Conservation (phyloP, 2,797 vertebrate genomes). For the Podarcis lilfordi region DNA sequence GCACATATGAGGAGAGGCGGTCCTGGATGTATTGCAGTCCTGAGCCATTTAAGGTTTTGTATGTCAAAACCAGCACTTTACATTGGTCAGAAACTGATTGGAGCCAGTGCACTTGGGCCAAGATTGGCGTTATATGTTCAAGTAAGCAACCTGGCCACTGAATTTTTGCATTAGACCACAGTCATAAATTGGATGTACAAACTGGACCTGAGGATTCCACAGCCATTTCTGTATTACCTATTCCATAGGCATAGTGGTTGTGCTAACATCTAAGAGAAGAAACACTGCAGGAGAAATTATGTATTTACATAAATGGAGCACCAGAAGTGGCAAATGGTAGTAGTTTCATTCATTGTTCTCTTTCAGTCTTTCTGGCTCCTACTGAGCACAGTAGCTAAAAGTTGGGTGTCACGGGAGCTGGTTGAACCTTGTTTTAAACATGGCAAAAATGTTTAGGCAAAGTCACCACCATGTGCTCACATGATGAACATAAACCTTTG, state of each 20-base stretch:
- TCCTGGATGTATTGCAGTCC: too few species aligned
- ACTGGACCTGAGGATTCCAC: background rate
- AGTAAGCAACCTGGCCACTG: too few species aligned
- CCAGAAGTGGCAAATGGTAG: too few species aligned
- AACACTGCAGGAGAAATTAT: background rate
- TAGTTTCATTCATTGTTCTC: background rate
- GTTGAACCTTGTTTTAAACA: background rate
- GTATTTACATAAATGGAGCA: background rate
- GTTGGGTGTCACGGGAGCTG: background rate
- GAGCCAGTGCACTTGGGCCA: too few species aligned
- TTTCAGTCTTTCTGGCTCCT: background rate
- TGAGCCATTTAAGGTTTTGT: too few species aligned
- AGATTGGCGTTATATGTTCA: too few species aligned
- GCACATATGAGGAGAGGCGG: too few species aligned
- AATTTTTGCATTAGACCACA: too few species aligned
- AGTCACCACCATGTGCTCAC: background rate
- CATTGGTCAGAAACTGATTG: too few species aligned
- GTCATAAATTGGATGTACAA: background rate
- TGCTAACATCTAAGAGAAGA: background rate
- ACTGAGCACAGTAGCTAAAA: background rate
- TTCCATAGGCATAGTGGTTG: background rate
- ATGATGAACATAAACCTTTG: background rate
- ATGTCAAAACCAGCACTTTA: too few species aligned
- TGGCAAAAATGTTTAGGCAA: background rate
- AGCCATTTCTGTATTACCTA: background rate